These are phyloP conservation scores for Montipora capitata DNA, from an alignment of 92 coral and sea anemone species.

Conservation along the genomic window DNA sequence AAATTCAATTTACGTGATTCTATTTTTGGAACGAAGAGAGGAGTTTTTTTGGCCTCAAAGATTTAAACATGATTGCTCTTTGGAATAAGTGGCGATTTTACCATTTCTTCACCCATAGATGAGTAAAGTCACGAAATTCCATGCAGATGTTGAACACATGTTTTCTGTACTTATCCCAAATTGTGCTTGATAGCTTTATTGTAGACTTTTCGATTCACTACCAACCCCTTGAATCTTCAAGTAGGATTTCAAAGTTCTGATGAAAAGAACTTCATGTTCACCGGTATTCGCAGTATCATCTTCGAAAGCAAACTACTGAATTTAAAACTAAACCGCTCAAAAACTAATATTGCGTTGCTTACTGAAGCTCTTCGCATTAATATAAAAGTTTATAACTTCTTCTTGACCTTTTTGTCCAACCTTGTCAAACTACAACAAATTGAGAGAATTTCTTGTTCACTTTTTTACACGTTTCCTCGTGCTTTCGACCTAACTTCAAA, in stretches of 20 bases:
- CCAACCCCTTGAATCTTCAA: conserved; percentile 16
- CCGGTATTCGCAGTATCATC: too few species aligned
- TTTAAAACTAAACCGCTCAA: not conserved
- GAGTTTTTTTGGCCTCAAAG: conserved; percentile 14
- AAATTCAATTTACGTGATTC: conserved; percentile 29
- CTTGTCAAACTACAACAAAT: not conserved
- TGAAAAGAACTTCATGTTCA: too few species aligned
- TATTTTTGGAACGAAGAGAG: conserved; percentile 26
- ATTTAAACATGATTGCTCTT: conserved; percentile 44
- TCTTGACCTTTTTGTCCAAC: not conserved
- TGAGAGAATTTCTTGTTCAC: not conserved
- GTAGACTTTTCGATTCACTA: too few species aligned
- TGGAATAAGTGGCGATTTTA: conserved; percentile 17
- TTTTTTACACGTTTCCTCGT: not conserved
- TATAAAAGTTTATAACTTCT: not conserved
- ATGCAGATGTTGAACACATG: conserved; percentile 8
- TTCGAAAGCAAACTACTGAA: too few species aligned
- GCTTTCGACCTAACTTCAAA: not conserved
- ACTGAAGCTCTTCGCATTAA: not conserved
- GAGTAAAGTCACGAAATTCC: not conserved
- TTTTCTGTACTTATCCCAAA: not conserved
- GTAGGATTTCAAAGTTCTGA: too few species aligned
- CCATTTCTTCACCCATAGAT: conserved; percentile 10
- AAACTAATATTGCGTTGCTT: not conserved
- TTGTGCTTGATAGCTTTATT: not conserved